Base-by-base conservation (phyloP, 2,113 vertebrate genomes). In the Pelobates fuscus region DNA sequence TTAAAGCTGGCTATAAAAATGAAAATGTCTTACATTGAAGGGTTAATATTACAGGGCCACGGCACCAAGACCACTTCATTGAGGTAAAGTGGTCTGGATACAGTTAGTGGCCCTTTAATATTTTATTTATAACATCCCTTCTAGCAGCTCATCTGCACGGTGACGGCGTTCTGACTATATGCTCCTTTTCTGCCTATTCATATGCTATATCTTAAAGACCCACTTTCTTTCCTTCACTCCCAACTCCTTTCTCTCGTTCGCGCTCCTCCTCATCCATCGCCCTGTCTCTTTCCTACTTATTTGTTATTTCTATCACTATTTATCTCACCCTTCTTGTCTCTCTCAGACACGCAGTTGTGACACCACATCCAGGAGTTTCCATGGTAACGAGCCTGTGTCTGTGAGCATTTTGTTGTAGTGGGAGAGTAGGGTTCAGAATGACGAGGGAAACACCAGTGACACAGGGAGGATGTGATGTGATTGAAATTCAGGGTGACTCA, bases 371-470 rank as follows among this genome's bases (percentile, higher is more conserved):
- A 2, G 37, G 55, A 68, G 73, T 77, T 77, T 77, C 73, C 73
- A 77, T 77, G 73, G 64, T 18, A 77, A 68, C 73, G 57, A 27
- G 21, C 71, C 71, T 44, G 32, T 75, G 71, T 67, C 71, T 75
- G 71, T 65, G 71, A 75, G 71, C 37, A 30, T 66, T 67, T 46
- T 61, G 73, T 68, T 61, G 65, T 61, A 67, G 32, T 62, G 55
- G 54, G 65, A 41, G 64, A 52, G 65, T 21, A 68, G 73, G 25
- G 73, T 76, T 76, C 64, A 61, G 73, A 26, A 77, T 77, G 73
- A 77, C 65, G 65, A 77, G 73, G 73, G 73, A 77, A 77, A 77
- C 65, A 77, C 73, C 64, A 29, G 21, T 68, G 73, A 77, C 72
- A 67, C 73, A 68, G 41, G 55, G 58, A 67, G 65, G 21, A 41